phyloP scores from a whole-genome alignment of 2,113 vertebrate species.

The Hypanus sabinus region DNA sequence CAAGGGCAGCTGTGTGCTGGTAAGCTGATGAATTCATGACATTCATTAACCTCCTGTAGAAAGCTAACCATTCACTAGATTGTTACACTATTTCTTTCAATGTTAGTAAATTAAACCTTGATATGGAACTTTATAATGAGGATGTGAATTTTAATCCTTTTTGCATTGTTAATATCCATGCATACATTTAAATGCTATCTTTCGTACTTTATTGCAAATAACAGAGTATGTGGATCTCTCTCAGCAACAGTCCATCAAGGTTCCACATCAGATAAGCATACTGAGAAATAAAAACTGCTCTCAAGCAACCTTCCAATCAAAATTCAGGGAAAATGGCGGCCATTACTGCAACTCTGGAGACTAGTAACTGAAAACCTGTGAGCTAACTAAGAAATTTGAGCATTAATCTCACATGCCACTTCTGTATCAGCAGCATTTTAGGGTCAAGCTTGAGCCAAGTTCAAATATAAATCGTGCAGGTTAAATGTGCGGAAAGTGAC shows the following conservation, averaged over 20 bases:
- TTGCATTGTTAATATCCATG: background rate
- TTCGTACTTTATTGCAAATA: background rate
- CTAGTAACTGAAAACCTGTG: background rate
- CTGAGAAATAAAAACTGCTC: background rate
- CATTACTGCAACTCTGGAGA: background rate
- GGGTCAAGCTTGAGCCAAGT: background rate
- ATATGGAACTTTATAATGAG: background rate
- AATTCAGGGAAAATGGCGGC: background rate
- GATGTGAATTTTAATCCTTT: background rate
- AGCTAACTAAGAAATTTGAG: background rate
- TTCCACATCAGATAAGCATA: background rate
- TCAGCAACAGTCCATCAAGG: background rate
- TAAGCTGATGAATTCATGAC: slow-evolving; percentile 48
- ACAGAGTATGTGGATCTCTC: background rate
- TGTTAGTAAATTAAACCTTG: background rate
- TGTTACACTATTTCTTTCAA: background rate
- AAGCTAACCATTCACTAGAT: background rate
- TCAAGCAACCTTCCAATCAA: background rate
- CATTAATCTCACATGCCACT: background rate
- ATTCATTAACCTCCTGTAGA: slow-evolving; percentile 4
- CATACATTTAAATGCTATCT: background rate
- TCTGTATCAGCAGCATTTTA: background rate
- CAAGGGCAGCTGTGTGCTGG: slow-evolving; percentile 75
- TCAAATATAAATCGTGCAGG: too few species aligned
- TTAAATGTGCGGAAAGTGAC: too few species aligned